Base-by-base conservation (phyloP, 2,113 vertebrate species). In the Erythrocebus patas region DNA sequence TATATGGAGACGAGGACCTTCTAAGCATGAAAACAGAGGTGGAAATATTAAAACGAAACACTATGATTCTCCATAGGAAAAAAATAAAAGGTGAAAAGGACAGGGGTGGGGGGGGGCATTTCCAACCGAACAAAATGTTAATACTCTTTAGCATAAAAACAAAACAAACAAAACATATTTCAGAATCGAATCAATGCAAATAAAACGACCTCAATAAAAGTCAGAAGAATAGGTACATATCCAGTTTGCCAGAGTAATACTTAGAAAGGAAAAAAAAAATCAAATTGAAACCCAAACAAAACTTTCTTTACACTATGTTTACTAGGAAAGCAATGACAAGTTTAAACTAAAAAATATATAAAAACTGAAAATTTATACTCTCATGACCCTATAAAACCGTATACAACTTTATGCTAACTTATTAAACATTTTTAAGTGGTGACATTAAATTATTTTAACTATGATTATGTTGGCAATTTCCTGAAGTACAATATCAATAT, bases 241-340 rank as follows among this genome's bases (percentile, higher is more conserved):
- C 0, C 8, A 75, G 30, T 93, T 91, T 83, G 4, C 11, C 40
- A 96, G 16, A 73, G 35, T 78, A 57, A 27, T 45, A 30, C 23
- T 45, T 89, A 11, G 76, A 89, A 79, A 72, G 6, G 2, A 10
- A 40, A 48, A 61, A n/a, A 14, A 48, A 89, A 48, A 11, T 32
- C 57, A 96, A 90, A 43, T 30, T 80, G 5, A 95, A 96, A 93
- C 8, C 2, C n/a, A 55, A 92, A 52, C 12, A 22, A 89, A 86
- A 38, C 3, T 61, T 70, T 55, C 22, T 86, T 92, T 50, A 30
- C 1, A 30, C 1, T 64, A 27, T 16, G 1, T 84, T 94, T 84
- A 64, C 35, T n/a, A 93, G 48, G 5, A 52, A 88, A 80, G 6
- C 30, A 57, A 86, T 75, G 12, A 57, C 61, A 87, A 43, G 0